These are phyloP conservation scores for Eutolmus rufibarbis DNA, from an alignment of 2,888 invertebrate species.

Conservation along the genomic window DNA sequence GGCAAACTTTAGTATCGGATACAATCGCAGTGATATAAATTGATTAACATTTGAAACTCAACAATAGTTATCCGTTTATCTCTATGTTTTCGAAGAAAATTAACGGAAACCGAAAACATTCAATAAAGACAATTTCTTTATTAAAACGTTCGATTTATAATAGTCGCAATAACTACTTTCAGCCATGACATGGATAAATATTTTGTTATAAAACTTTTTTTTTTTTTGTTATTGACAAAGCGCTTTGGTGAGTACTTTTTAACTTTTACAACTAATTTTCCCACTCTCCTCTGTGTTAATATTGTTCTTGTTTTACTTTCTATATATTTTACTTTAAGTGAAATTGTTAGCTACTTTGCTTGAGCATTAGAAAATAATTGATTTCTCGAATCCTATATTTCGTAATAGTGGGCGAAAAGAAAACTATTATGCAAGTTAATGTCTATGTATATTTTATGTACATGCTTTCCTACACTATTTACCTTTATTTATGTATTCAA, in stretches of 20 bases:
- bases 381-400: not conserved
- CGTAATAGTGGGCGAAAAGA: not conserved
- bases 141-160: not conserved
- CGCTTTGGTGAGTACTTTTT: slow-evolving; percentile 5
- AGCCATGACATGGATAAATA: not conserved
- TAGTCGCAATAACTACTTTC: not conserved
- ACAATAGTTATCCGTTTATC: not conserved
- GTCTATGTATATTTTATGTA: slow-evolving; percentile 12
- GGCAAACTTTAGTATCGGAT: not conserved
- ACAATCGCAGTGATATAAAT: not conserved
- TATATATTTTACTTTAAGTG: not conserved
- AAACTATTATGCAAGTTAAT: not conserved
- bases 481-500: not conserved
- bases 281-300: not conserved
- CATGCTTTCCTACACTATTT: not conserved
- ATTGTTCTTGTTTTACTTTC: not conserved
- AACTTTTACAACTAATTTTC: not conserved
- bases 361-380: not conserved
- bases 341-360: not conserved
- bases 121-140: not conserved
- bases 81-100: not conserved
- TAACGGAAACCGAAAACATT: not conserved
- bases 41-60: not conserved
- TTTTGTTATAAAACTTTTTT: not conserved
- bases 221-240: not conserved